phyloP scores from a whole-genome alignment of 2,888 invertebrate genomes.

The Caenorhabditis japonica region DNA sequence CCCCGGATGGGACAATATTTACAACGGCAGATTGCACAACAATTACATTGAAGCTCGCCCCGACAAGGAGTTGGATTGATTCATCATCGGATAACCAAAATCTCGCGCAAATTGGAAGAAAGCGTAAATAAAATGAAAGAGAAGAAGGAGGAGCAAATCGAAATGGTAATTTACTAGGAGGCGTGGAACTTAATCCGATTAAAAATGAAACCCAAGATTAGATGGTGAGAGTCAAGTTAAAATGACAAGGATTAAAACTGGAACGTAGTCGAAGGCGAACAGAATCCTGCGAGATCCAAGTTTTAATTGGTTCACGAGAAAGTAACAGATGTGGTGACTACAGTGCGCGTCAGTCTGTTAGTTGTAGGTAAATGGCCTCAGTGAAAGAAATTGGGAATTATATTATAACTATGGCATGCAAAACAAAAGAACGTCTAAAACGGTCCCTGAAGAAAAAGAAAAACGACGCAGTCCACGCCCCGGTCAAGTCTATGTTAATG shows the following conservation, averaged over 20 bases:
- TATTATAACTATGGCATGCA: constrained; percentile 15
- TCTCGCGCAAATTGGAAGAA: constrained; percentile 13
- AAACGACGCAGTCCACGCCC: constrained; percentile 9
- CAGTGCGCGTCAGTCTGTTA: too few species aligned
- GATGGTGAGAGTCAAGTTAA: constrained; percentile 7
- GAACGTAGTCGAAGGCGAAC: constrained; percentile 1
- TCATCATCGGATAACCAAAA: constrained; percentile 37
- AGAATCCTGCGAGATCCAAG: constrained; percentile 15
- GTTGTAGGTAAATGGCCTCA: constrained; percentile 26
- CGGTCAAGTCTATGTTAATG: constrained; percentile 45
- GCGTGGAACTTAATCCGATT: constrained; percentile 37
- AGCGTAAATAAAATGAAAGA: constrained; percentile 1
- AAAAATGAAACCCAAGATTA: constrained; percentile 47
- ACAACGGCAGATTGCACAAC: constrained; percentile 53
- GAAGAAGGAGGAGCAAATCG: constrained; percentile 3
- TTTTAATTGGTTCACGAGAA: background rate
- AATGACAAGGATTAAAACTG: constrained; percentile 25
- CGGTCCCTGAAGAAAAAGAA: constrained; percentile 25
- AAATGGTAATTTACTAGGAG: too few species aligned
- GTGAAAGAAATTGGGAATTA: constrained; percentile 16
- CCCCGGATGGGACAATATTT: constrained; percentile 28
- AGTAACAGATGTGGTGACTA: constrained; percentile 33
- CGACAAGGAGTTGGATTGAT: constrained; percentile 31
- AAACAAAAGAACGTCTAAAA: constrained; percentile 22
- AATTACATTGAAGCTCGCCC: constrained; percentile 23